Conservation (phyloP, 2,797 vertebrate species). For the Leptodactylus fallax region DNA sequence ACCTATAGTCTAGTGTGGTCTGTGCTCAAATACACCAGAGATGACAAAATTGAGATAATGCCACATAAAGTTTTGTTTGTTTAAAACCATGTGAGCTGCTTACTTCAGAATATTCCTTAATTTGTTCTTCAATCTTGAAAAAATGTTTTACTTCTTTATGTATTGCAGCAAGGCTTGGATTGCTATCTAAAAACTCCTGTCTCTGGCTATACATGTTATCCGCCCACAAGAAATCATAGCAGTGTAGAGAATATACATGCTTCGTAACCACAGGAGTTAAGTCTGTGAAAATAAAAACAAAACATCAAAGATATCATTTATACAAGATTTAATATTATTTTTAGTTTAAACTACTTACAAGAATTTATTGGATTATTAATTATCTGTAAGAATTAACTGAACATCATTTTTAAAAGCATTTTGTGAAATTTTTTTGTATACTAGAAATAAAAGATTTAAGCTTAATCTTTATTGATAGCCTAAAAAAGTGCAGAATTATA, state of each 20-base stretch:
- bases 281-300: conserved; percentile 18
- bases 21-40: neutral
- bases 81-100: neutral
- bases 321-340: neutral
- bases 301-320: neutral
- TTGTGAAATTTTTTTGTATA: too few species aligned
- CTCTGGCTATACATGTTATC: conserved; percentile 63
- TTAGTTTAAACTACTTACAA: neutral
- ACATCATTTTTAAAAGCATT: too few species aligned
- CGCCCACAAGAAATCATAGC: conserved; percentile 60
- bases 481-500: too few species aligned
- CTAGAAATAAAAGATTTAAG: too few species aligned
- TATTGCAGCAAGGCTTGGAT: conserved; percentile 41
- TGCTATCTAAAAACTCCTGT: conserved; percentile 40
- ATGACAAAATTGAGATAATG: neutral
- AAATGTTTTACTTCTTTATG: conserved; percentile 58
- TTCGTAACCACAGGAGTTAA: conserved; percentile 45
- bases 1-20: neutral
- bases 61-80: neutral
- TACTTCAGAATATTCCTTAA: conserved; percentile 51
- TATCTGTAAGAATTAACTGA: too few species aligned
- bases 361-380: too few species aligned
- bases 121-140: conserved; percentile 58
- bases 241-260: conserved; percentile 51
- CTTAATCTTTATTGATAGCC: too few species aligned